Conservation (phyloP, 2,797 vertebrate genomes). For the Myotis myotis region DNA sequence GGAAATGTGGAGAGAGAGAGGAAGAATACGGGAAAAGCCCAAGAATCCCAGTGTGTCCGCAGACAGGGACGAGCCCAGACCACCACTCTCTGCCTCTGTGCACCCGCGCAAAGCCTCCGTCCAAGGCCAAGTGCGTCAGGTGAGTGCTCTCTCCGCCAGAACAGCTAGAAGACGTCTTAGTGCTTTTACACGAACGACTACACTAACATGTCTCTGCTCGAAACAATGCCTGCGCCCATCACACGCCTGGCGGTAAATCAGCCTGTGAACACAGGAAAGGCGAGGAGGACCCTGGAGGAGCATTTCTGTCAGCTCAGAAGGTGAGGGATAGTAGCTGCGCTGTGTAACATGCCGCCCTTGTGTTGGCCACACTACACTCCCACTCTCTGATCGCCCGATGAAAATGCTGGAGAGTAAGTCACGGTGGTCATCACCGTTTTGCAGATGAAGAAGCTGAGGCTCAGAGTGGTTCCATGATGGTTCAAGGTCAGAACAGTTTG, state of each 20-base stretch:
- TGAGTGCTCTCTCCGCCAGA: slow-evolving; percentile 43
- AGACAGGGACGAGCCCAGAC: background rate
- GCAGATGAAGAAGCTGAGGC: background rate
- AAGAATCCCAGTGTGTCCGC: background rate
- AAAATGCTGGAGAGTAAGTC: background rate
- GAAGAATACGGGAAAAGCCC: background rate
- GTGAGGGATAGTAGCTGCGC: background rate
- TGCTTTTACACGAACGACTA: slow-evolving; percentile 39
- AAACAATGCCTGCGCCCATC: slow-evolving; percentile 56
- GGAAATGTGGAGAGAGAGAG: background rate
- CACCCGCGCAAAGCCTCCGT: background rate
- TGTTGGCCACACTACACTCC: background rate
- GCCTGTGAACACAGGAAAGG: slow-evolving; percentile 40
- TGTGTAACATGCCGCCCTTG: background rate
- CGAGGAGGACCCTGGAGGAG: background rate
- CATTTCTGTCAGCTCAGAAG: background rate
- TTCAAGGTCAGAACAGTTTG: background rate
- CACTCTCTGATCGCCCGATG: rapidly evolving
- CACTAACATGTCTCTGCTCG: slow-evolving; percentile 40
- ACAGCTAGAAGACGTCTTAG: slow-evolving; percentile 36
- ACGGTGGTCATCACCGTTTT: background rate
- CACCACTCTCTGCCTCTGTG: background rate
- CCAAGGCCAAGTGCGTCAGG: background rate
- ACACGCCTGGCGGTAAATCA: slow-evolving; percentile 55
- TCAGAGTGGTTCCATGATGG: background rate